Evolutionary conservation across 2,888 invertebrate species (phyloP).

Genomic region (Automeris io): DNA sequence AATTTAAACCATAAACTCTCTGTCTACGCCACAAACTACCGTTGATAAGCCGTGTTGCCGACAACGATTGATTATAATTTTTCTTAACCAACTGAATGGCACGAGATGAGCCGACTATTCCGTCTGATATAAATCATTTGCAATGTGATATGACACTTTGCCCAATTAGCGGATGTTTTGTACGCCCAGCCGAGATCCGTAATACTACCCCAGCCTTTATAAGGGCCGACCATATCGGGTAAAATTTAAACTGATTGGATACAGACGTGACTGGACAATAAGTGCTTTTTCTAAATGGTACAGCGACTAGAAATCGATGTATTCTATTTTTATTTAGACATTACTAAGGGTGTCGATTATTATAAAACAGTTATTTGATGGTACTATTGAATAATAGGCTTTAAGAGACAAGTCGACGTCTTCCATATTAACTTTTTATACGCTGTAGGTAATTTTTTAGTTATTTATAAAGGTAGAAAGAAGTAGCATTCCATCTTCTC

Average conservation of each 20-base stretch:
- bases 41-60: not conserved
- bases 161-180: constrained; percentile 61
- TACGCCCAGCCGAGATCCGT: constrained; percentile 35
- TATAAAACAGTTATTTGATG: not conserved
- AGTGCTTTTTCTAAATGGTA: constrained; percentile 26
- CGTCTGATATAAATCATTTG: constrained; percentile 39
- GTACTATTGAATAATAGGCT: no score
- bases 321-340: constrained; percentile 57
- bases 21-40: no score
- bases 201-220: constrained; percentile 42
- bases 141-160: constrained; percentile 50
- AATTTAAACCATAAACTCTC: no score
- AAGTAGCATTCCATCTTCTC: no score
- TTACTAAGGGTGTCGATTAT: constrained; percentile 46
- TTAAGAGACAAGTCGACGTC: no score
- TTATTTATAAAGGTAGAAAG: no score
- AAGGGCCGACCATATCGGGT: constrained; percentile 51
- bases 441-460: no score
- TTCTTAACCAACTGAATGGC: constrained; percentile 2
- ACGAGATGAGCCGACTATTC: constrained; percentile 2
- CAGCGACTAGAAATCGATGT: constrained; percentile 42
- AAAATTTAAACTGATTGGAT: constrained; percentile 69
- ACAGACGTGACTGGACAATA: constrained; percentile 60
- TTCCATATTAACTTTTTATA: no score
- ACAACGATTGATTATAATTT: not conserved